A percentile compares a stretch with the other conserved stretches of the same genome.
Conservation (phyloP, 2,888 invertebrate species). For the Athrips mouffetella region DNA sequence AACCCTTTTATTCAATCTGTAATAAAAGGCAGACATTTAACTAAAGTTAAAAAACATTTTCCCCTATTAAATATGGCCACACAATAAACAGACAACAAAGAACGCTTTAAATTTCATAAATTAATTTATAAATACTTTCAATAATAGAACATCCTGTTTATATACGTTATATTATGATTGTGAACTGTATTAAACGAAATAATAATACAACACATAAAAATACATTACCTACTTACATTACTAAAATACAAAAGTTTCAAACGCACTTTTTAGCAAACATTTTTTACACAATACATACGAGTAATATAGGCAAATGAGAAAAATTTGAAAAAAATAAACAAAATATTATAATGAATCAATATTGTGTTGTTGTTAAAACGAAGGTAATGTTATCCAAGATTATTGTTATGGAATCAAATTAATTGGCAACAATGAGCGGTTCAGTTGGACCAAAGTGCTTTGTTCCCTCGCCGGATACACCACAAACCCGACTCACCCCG, state of each 20-base stretch:
- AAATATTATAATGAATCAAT: too few relatives aligned
- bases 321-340: too few relatives aligned
- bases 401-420: slow-evolving; percentile 12
- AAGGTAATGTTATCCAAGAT: not conserved
- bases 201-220: too few relatives aligned
- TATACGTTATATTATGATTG: not conserved
- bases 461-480: slow-evolving; percentile 34
- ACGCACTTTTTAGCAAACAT: too few relatives aligned
- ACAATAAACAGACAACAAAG: slow-evolving; percentile 32
- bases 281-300: too few relatives aligned
- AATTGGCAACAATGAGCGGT: slow-evolving; percentile 14
- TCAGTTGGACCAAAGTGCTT: slow-evolving; percentile 11
- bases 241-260: too few relatives aligned
- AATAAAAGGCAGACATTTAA: slow-evolving; percentile 22
- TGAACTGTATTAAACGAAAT: too few relatives aligned
- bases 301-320: too few relatives aligned
- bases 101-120: slow-evolving; percentile 23
- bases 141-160: slow-evolving; percentile 11
- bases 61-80: slow-evolving; percentile 16
- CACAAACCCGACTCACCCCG: slow-evolving; percentile 31
- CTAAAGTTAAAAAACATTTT: slow-evolving; percentile 25
- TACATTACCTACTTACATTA: too few relatives aligned
- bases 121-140: slow-evolving; percentile 19
- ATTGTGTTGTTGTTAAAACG: too few relatives aligned
- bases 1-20: slow-evolving; percentile 33